Percentiles rank a stretch among this genome's conserved stretches.
phyloP scores from a whole-genome alignment of 2,113 vertebrate species.

The Bufo gargarizans region DNA sequence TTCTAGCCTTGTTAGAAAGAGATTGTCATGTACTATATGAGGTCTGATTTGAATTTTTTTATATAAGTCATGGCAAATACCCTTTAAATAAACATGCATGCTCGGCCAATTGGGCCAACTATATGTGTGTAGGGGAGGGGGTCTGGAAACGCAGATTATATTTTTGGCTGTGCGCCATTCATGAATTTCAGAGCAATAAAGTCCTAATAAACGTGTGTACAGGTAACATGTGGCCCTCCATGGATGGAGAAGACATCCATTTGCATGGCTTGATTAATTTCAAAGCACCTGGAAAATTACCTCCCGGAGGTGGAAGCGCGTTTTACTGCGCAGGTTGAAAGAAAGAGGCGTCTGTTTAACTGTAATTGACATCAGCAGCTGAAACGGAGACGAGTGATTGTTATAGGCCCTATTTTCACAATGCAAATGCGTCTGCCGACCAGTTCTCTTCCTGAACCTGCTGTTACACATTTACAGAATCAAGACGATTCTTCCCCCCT shows the following conservation, averaged over 20 bases:
- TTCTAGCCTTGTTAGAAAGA: no score
- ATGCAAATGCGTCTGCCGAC: conserved; percentile 50
- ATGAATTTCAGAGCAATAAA: background rate
- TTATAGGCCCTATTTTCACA: conserved; percentile 47
- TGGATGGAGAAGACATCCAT: background rate
- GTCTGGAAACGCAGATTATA: background rate
- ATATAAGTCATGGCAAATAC: no score
- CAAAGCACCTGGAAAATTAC: conserved; percentile 39
- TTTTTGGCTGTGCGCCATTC: background rate
- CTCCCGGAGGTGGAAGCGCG: conserved; percentile 3
- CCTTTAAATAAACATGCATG: background rate
- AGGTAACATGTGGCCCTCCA: background rate
- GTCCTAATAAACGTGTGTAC: background rate
- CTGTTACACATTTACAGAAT: conserved; percentile 59
- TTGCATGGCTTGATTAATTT: conserved; percentile 38
- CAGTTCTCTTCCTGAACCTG: conserved; percentile 55
- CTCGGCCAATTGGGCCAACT: background rate
- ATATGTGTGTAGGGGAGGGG: background rate
- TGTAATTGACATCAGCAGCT: conserved; percentile 59
- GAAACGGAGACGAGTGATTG: conserved; percentile 39
- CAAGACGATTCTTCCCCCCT: conserved; percentile 45
- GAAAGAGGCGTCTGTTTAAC: conserved; percentile 49
- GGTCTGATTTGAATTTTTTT: no score
- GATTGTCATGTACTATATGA: no score
- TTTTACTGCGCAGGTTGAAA: background rate